Evolutionary conservation across 2,113 vertebrate species (phyloP).

Genomic region (Leptobrachium leishanense): DNA sequence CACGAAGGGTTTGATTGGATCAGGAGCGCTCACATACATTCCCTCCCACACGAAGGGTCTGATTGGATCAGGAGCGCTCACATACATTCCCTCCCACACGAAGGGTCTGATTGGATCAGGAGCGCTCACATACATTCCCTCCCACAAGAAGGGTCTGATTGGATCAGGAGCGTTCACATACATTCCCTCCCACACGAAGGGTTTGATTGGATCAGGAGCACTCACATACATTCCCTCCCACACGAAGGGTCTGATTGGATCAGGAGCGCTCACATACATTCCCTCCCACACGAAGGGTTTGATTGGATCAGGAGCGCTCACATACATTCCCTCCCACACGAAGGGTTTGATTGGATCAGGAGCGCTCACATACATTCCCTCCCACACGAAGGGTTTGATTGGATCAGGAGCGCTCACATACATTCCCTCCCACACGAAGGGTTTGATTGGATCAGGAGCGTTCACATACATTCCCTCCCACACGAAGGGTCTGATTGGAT

Average conservation of each 20-base stretch:
- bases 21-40: not conserved
- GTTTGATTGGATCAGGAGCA: not conserved
- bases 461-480: not conserved
- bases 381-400: not conserved
- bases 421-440: conserved; percentile 60
- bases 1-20: not conserved
- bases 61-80: no score
- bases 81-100: not conserved
- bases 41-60: conserved; percentile 60
- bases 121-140: not conserved
- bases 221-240: conserved; percentile 15
- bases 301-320: not conserved
- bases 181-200: not conserved
- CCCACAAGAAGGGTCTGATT: conserved; percentile 58
- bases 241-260: conserved; percentile 56
- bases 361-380: not conserved
- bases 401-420: not conserved
- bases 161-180: no score
- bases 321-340: conserved; percentile 56
- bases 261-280: not conserved
- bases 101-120: not conserved
- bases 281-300: not conserved
- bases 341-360: no score
- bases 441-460: no score
- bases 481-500: not conserved